Conservation (phyloP, 2,888 invertebrate genomes). For the Cepaea hortensis region DNA sequence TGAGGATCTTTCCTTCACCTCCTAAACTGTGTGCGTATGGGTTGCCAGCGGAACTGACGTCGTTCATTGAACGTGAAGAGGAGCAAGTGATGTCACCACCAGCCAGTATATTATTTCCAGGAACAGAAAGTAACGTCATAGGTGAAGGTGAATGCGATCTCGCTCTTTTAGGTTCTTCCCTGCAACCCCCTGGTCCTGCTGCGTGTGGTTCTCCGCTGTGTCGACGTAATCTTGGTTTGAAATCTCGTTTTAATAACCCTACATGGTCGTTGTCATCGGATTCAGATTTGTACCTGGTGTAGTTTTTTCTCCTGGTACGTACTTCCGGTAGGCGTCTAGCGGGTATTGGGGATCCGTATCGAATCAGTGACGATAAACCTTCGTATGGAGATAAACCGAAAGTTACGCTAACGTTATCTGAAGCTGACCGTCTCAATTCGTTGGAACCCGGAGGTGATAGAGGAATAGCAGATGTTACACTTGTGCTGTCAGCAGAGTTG, state of each 20-base stretch:
- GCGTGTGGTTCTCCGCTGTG: slow-evolving; percentile 29
- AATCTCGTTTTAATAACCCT: not conserved
- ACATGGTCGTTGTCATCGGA: slow-evolving; percentile 25
- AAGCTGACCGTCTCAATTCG: slow-evolving; percentile 43
- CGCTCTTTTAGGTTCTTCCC: not conserved
- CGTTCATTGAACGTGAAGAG: slow-evolving; percentile 45
- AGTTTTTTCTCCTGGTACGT: slow-evolving; percentile 4
- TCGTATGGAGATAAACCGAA: slow-evolving; percentile 1
- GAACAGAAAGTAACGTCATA: slow-evolving; percentile 20
- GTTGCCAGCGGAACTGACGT: slow-evolving; percentile 40
- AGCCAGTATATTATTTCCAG: not conserved
- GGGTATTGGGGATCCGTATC: slow-evolving; percentile 42
- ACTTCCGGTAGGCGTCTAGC: slow-evolving; percentile 19
- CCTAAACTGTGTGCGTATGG: slow-evolving; percentile 21
- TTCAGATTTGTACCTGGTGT: slow-evolving; percentile 31
- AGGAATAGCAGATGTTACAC: not conserved
- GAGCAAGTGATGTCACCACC: slow-evolving; percentile 5
- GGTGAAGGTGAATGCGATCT: slow-evolving; percentile 31
- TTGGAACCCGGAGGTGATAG: not conserved
- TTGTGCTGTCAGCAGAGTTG: not conserved
- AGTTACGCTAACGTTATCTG: slow-evolving; percentile 37
- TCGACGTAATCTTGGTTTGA: slow-evolving; percentile 12
- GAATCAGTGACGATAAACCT: not conserved
- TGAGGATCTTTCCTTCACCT: slow-evolving; percentile 32
- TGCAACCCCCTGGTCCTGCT: not conserved